These are phyloP conservation scores for Torymus texanus DNA, from an alignment of 2,888 invertebrate species.

Conservation along the genomic window DNA sequence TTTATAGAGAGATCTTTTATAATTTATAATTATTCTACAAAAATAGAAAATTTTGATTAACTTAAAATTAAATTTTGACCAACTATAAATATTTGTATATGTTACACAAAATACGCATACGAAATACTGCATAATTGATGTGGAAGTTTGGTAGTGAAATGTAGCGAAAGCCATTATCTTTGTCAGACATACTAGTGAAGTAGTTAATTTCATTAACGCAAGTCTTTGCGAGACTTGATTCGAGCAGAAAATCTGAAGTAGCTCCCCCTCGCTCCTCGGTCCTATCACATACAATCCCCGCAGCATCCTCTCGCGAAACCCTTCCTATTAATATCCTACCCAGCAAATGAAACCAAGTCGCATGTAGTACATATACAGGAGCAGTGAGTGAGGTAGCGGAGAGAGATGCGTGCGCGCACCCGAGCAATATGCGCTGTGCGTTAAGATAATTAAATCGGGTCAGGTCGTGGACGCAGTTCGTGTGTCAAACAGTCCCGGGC, in stretches of 20 bases:
- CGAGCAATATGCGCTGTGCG: conserved; percentile 51
- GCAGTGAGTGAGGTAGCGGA: conserved; percentile 7
- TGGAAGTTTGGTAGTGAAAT: too few relatives aligned
- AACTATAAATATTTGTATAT: too few relatives aligned
- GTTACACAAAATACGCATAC: too few relatives aligned
- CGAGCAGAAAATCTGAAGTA: conserved; percentile 6
- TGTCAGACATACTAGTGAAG: conserved; percentile 1
- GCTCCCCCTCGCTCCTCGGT: neutral
- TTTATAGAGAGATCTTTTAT: too few relatives aligned
- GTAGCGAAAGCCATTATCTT: neutral
- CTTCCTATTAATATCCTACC: conserved; percentile 30
- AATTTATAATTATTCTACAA: too few relatives aligned
- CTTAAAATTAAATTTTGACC: too few relatives aligned
- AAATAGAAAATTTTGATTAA: too few relatives aligned
- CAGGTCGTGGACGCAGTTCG: conserved; percentile 59
- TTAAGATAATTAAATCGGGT: conserved; percentile 62
- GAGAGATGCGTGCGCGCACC: neutral
- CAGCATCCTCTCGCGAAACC: neutral
- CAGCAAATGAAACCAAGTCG: conserved; percentile 25
- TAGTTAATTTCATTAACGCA: neutral
- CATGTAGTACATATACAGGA: neutral
- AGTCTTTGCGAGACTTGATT: conserved; percentile 7
- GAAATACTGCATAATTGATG: too few relatives aligned
- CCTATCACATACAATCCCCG: conserved; percentile 7
- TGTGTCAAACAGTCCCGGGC: conserved; percentile 65